Conservation (phyloP, 2,888 invertebrate species). For the Ditula angustiorana region DNA sequence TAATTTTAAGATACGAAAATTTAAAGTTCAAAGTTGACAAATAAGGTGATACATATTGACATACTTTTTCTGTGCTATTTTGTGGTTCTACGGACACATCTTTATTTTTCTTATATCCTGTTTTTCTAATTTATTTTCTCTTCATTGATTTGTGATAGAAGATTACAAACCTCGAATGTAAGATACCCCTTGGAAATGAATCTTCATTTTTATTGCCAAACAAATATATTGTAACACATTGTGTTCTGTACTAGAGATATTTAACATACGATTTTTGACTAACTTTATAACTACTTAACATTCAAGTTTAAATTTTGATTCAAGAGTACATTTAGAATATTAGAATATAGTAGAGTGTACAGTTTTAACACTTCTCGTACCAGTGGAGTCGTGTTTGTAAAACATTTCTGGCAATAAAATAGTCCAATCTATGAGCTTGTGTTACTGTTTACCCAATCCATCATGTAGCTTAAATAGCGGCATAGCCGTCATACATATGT, state of each 20-base stretch:
- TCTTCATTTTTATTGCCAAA: slow-evolving; percentile 69
- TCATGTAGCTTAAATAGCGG: slow-evolving; percentile 6
- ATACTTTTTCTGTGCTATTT: slow-evolving; percentile 78
- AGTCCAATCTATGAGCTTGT: slow-evolving; percentile 70
- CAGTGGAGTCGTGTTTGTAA: slow-evolving; percentile 78
- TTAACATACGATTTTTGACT: slow-evolving; percentile 68
- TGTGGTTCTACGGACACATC: slow-evolving; percentile 71
- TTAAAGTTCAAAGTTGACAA: slow-evolving; percentile 82
- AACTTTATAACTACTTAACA: slow-evolving; percentile 65
- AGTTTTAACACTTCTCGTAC: slow-evolving; percentile 70
- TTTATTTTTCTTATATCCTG: slow-evolving; percentile 73
- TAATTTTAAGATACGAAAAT: slow-evolving; percentile 80
- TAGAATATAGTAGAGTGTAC: slow-evolving; percentile 79
- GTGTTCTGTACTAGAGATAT: slow-evolving; percentile 67
- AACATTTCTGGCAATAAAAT: slow-evolving; percentile 85
- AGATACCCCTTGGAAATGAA: slow-evolving; percentile 72
- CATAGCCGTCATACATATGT: neutral
- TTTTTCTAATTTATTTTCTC: slow-evolving; percentile 82
- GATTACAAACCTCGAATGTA: slow-evolving; percentile 80
- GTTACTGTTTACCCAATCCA: slow-evolving; percentile 37
- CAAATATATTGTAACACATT: slow-evolving; percentile 57
- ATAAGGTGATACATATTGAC: slow-evolving; percentile 82
- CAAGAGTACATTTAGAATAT: slow-evolving; percentile 75
- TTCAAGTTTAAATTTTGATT: slow-evolving; percentile 64
- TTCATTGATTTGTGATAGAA: slow-evolving; percentile 75